Base-by-base conservation (phyloP, 2,797 vertebrate genomes). In the Amazona finschi region DNA sequence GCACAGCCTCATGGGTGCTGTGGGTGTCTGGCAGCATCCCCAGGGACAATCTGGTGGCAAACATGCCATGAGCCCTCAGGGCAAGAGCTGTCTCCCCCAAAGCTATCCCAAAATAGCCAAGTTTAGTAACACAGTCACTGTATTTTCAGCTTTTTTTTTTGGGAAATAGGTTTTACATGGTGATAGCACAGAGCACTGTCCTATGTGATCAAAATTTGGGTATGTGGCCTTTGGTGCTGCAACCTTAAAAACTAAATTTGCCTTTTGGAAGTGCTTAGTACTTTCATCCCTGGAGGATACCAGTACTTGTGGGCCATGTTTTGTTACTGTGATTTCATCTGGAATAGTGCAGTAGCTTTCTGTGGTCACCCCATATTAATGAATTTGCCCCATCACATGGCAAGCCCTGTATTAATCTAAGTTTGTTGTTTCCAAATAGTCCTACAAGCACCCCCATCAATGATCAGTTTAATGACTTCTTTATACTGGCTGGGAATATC, bases 361-460 rank as follows among this genome's bases (percentile, higher is more conserved):
- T 0, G 1, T 4, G 2, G 22, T 64, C 1, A 1, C 27, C 43
- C n/a, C 15, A 2, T 21, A 19, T 49, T 66, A 69, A 38, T 4
- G 28, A 73, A 19, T 22, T 43, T 44, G 12, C 31, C 30, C 31
- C 28, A 43, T 30, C 15, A 43, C 0, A 1, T 1, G 2, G 62
- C 30, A 79, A 65, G 15, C 30, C 30, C 43, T 27, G 3, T 4
- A 6, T 58, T 52, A 30, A 73, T 50, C 71, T 62, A 47, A 24
- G 6, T 19, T 44, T 82, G 55, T 49, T 18, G 13, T 62, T 83
- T 38, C 38, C 7, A 6, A 49, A 41, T 55, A 77, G 44, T 64
- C 57, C 49, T 52, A n/a, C 65, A 67, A 67, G 41, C 76, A 62
- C n/a, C 57, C 65, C 44, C 30, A 79, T 14, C 4, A 4, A 24